These are phyloP conservation scores for Cyprinodon tularosa DNA, from an alignment of 2,113 vertebrate genomes.

Conservation along the genomic window DNA sequence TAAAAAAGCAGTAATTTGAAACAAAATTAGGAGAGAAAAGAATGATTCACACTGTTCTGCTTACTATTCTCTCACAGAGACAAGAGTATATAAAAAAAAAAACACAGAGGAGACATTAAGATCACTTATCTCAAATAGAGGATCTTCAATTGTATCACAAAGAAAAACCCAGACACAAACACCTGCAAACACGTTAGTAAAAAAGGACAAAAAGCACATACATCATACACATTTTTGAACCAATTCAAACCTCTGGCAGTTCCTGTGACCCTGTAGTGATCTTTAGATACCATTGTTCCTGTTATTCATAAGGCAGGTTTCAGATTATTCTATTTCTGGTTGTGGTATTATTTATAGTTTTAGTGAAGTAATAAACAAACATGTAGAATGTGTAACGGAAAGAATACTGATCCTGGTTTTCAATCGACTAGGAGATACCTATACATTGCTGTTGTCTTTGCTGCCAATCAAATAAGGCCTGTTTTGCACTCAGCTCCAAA, in stretches of 20 bases:
- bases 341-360: conserved; percentile 32
- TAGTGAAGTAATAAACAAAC: conserved; percentile 6
- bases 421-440: background rate
- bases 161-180: background rate
- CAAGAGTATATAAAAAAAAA: background rate
- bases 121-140: background rate
- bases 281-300: background rate
- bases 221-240: background rate
- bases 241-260: background rate
- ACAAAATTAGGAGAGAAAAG: conserved; percentile 14
- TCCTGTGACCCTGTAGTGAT: background rate
- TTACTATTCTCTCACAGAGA: background rate
- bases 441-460: conserved; percentile 48
- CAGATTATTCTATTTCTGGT: conserved; percentile 36
- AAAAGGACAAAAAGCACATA: background rate
- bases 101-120: background rate
- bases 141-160: background rate
- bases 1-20: conserved; percentile 2
- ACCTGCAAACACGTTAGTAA: background rate
- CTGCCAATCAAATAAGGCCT: conserved; percentile 57
- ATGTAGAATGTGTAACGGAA: conserved; percentile 17
- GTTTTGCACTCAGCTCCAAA: conserved; percentile 67
- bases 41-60: background rate
- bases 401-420: background rate
- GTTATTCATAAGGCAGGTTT: background rate